Base-by-base conservation (phyloP, 1,140 invertebrate genomes). In the Samia ricini region DNA sequence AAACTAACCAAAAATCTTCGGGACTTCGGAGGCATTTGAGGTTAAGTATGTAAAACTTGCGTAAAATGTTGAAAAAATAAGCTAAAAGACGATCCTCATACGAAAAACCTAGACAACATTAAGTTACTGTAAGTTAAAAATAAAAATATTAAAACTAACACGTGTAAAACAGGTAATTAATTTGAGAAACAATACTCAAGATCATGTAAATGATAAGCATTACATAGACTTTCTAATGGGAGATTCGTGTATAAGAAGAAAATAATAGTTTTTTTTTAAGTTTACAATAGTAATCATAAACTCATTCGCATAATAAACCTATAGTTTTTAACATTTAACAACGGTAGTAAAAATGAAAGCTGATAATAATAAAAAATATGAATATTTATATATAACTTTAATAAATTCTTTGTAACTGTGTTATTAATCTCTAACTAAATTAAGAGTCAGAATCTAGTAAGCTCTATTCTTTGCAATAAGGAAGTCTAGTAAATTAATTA, bases 1-100 rank as follows among this genome's bases (percentile, higher is more conserved):
- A n/a, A 58, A 77, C 68, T 73, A 74, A 69, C 70, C 72, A 66
- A 73, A 72, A 69, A 63, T 52, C 15, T 1, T 42, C 10, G 33
- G 8, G 15, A 42, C 3, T 36, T 36, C 4, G 26, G 4, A 15
- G 12, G 3, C 1, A 12, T 42, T 42, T 42, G 1, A 15, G n/a
- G 0, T 42, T 1, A 15, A 42, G 1, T 12, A 4, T 15, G n/a
- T 42, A 42, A 12, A 15, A 42, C 33, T 42, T 42, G n/a, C n/a
- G n/a, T n/a, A n/a, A n/a, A n/a, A n/a, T n/a, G n/a, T n/a, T n/a
- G n/a, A n/a, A n/a, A n/a, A n/a, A n/a, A n/a, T n/a, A n/a, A n/a
- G n/a, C n/a, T n/a, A n/a, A n/a, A n/a, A n/a, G n/a, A n/a, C n/a
- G n/a, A n/a, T n/a, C n/a, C n/a, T n/a, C n/a, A n/a, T n/a, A n/a